These are phyloP conservation scores for Troilus luridus DNA, from an alignment of 2,888 invertebrate genomes.

Conservation along the genomic window DNA sequence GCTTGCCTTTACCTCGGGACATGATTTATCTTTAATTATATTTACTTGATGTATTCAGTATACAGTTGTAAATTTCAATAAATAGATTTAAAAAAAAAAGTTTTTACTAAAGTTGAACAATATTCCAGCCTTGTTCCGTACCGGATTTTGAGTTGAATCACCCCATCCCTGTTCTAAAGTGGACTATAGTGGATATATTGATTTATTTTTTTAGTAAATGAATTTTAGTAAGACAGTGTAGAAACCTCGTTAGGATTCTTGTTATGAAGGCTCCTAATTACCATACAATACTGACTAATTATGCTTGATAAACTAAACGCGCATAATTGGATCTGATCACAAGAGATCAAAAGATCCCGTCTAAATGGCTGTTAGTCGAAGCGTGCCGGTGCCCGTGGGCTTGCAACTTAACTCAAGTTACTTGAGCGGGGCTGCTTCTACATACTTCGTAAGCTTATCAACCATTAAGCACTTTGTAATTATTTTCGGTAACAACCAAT, in stretches of 20 bases:
- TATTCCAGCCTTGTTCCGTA: too few species aligned
- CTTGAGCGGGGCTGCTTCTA: background rate
- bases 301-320: background rate
- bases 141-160: too few species aligned
- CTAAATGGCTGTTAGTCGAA: constrained; percentile 18
- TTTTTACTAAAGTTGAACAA: too few species aligned
- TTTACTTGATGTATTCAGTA: too few species aligned
- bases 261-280: background rate
- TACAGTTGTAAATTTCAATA: too few species aligned
- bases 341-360: background rate
- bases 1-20: too few species aligned
- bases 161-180: too few species aligned
- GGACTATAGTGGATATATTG: too few species aligned
- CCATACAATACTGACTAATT: background rate
- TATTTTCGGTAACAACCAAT: background rate
- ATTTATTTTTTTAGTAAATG: too few species aligned
- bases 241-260: background rate
- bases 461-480: background rate
- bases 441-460: background rate
- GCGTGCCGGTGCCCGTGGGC: background rate
- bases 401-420: background rate
- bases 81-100: too few species aligned
- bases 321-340: background rate
- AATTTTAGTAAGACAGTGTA: background rate
- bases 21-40: too few species aligned